phyloP scores from a whole-genome alignment of 2,797 vertebrate genomes.

The Steatocranus sp. region DNA sequence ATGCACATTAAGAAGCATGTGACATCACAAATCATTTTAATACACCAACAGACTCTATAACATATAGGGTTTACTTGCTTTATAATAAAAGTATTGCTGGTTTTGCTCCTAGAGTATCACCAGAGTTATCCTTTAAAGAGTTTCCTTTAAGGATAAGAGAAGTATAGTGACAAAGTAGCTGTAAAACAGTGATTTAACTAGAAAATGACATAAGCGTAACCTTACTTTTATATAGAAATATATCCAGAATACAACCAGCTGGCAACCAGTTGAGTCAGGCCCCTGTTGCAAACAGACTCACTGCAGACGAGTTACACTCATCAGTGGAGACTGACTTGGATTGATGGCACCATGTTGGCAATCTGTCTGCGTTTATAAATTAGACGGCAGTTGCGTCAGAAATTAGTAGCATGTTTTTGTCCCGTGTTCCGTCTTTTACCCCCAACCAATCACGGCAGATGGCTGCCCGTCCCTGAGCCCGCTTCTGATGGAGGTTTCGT shows the following conservation, averaged over 20 bases:
- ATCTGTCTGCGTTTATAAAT: too few species aligned
- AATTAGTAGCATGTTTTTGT: background rate
- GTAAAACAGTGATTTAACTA: background rate
- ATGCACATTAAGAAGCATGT: background rate
- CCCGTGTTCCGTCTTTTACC: background rate
- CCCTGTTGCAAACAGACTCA: background rate
- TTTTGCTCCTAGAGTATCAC: background rate
- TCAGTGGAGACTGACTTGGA: fast-evolving
- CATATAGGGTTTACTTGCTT: background rate
- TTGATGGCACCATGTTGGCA: too few species aligned
- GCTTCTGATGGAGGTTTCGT: background rate
- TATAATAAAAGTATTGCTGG: background rate
- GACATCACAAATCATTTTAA: background rate
- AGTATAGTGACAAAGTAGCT: background rate
- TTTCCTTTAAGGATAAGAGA: background rate
- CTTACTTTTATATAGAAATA: fast-evolving
- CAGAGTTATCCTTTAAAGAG: background rate
- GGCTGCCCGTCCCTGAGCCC: fast-evolving
- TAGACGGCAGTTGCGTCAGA: background rate
- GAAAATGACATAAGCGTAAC: background rate
- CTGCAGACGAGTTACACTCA: background rate
- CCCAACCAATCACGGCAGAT: background rate
- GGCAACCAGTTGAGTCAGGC: background rate
- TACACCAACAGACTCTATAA: background rate
- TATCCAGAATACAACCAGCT: background rate